A percentile compares a stretch with the other conserved stretches of the same genome.
Evolutionary conservation across 2,113 vertebrate species (phyloP).

Genomic region (Alligator sinensis): DNA sequence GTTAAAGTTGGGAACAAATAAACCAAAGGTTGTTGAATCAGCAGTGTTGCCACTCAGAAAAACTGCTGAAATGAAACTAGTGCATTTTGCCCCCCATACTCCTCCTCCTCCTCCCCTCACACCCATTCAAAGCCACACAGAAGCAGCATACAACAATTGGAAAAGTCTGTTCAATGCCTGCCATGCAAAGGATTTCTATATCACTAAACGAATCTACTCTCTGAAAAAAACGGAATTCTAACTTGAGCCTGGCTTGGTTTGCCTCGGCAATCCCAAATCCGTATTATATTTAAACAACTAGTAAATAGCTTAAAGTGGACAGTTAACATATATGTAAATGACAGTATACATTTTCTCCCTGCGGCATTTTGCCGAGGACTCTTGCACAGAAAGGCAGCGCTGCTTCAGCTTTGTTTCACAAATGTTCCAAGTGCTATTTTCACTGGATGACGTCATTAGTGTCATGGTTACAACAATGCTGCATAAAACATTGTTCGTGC

Average conservation of each 20-base stretch:
- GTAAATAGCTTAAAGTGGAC: background rate
- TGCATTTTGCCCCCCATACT: background rate
- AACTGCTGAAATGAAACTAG: fast-evolving
- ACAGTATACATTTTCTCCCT: background rate
- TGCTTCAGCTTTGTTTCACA: slow-evolving; percentile 59
- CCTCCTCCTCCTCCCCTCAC: background rate
- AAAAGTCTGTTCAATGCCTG: background rate
- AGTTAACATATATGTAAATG: slow-evolving; percentile 7
- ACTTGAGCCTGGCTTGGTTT: background rate
- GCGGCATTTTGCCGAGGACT: background rate
- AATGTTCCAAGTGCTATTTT: slow-evolving; percentile 48
- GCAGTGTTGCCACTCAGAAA: background rate
- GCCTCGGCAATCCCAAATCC: background rate
- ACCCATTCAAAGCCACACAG: background rate
- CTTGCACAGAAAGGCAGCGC: background rate
- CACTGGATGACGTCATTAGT: slow-evolving; percentile 70
- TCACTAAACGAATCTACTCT: background rate
- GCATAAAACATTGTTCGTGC: slow-evolving; percentile 44
- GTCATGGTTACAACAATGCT: slow-evolving; percentile 72
- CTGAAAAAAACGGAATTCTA: fast-evolving
- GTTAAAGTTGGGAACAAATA: background rate
- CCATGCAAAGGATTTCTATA: fast-evolving
- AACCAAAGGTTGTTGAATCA: background rate
- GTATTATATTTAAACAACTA: background rate
- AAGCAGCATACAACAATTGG: background rate